A percentile compares a stretch with the other conserved stretches of the same genome.
Evolutionary conservation across 2,113 vertebrate species (phyloP).

Genomic region (Paracanthobrama guichenoti): DNA sequence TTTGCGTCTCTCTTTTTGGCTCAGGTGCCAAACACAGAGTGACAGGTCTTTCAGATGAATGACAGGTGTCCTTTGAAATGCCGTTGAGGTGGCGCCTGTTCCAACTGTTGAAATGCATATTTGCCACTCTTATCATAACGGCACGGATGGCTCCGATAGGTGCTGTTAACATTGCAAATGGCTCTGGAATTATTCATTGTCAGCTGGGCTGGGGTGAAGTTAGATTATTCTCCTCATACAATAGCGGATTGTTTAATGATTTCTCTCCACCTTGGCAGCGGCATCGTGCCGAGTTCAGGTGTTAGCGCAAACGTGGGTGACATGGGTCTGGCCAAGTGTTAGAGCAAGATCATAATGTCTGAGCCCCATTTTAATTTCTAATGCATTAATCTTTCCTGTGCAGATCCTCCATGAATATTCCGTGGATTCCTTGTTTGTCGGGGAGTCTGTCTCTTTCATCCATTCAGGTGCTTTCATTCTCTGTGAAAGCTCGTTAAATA

Average conservation of each 20-base stretch:
- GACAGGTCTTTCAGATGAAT: slow-evolving; percentile 98
- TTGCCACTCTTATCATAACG: slow-evolving; percentile 98
- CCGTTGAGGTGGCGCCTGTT: slow-evolving; percentile 92
- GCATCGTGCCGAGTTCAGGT: slow-evolving; percentile 92
- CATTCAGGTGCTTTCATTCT: slow-evolving; percentile 98
- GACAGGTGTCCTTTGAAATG: slow-evolving; percentile 99
- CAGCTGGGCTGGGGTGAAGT: slow-evolving; percentile 85
- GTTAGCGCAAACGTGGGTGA: slow-evolving; percentile 84
- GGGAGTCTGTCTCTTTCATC: slow-evolving; percentile 97
- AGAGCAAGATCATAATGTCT: slow-evolving; percentile 99
- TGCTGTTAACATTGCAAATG: slow-evolving; percentile 99
- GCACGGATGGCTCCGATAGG: slow-evolving; percentile 99
- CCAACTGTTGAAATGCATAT: slow-evolving; percentile 99
- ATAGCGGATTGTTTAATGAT: slow-evolving; percentile 97
- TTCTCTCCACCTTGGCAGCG: slow-evolving; percentile 95
- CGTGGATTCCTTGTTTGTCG: slow-evolving; percentile 94
- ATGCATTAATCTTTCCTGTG: slow-evolving; percentile 99
- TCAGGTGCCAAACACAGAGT: slow-evolving; percentile 86
- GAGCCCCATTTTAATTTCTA: slow-evolving; percentile 99
- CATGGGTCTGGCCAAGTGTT: slow-evolving; percentile 99
- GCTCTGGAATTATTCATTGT: slow-evolving; percentile 99
- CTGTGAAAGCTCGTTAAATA: slow-evolving; percentile 92
- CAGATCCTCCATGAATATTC: slow-evolving; percentile 99
- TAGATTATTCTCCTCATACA: slow-evolving; percentile 99
- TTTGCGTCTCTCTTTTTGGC: slow-evolving; percentile 90